Evolutionary conservation across 2,113 vertebrate species (phyloP).

Genomic region (Formicarius rufipectus): DNA sequence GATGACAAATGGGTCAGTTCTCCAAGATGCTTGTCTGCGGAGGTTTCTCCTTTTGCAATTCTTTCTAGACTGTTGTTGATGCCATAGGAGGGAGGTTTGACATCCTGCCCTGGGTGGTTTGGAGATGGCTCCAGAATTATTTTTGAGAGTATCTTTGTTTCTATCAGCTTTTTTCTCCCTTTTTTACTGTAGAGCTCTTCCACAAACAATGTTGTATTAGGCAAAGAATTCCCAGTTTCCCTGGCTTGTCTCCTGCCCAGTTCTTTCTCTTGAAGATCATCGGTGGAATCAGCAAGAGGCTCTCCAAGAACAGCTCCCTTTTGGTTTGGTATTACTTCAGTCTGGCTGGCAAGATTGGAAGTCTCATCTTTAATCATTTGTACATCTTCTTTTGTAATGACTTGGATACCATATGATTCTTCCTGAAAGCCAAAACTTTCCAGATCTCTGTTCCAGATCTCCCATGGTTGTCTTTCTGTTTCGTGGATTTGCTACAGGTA

Average conservation of each 20-base stretch:
- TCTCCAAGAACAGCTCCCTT: neutral
- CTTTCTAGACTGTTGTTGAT: neutral
- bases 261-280: neutral
- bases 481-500: constrained; percentile 10
- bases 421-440: neutral
- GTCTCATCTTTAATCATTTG: neutral
- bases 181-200: neutral
- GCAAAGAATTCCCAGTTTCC: neutral
- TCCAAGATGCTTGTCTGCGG: neutral
- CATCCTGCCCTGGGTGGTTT: neutral
- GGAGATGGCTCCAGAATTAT: neutral
- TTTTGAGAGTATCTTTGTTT: constrained; percentile 69
- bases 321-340: neutral
- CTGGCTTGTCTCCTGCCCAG: neutral
- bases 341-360: neutral
- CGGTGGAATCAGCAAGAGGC: neutral
- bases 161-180: constrained; percentile 63
- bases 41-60: neutral
- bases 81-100: neutral
- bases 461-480: neutral
- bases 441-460: neutral
- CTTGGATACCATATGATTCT: neutral
- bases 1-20: neutral
- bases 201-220: neutral
- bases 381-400: neutral